phyloP scores from a whole-genome alignment of 2,888 invertebrate genomes.

The Ornithoptera priamus region DNA sequence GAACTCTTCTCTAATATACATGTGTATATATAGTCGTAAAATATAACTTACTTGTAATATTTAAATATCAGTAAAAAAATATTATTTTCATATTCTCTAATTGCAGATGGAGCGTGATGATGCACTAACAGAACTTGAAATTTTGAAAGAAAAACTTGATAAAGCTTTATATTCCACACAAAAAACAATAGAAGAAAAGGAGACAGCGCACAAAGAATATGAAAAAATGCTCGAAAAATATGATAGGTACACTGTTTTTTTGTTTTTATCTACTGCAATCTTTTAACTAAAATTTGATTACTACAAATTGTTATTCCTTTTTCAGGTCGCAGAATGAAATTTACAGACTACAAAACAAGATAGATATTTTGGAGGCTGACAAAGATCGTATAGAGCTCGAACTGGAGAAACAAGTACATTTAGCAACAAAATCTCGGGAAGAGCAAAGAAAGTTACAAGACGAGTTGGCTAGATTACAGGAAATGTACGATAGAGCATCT shows the following conservation, averaged over 20 bases:
- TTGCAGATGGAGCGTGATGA: slow-evolving; percentile 91
- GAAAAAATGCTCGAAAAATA: slow-evolving; percentile 96
- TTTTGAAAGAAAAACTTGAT: slow-evolving; percentile 93
- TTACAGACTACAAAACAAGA: slow-evolving; percentile 92
- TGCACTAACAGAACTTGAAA: slow-evolving; percentile 90
- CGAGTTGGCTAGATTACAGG: slow-evolving; percentile 90
- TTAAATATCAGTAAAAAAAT: too few relatives aligned
- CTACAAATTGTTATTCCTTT: slow-evolving; percentile 35
- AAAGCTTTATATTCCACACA: slow-evolving; percentile 90
- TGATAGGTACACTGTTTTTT: slow-evolving; percentile 83
- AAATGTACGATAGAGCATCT: slow-evolving; percentile 92
- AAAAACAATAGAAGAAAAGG: slow-evolving; percentile 93
- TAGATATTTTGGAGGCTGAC: slow-evolving; percentile 93
- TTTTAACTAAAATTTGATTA: slow-evolving; percentile 3
- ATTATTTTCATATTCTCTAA: not conserved
- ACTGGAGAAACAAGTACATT: slow-evolving; percentile 89
- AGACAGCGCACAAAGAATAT: slow-evolving; percentile 92
- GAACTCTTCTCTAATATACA: too few relatives aligned
- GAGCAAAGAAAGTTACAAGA: slow-evolving; percentile 93
- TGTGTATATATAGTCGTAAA: too few relatives aligned
- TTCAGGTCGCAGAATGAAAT: slow-evolving; percentile 92
- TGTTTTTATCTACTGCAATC: slow-evolving; percentile 12
- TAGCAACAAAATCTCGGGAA: slow-evolving; percentile 89
- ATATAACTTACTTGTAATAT: too few relatives aligned
- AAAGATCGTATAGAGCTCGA: slow-evolving; percentile 92